A percentile compares a stretch with the other conserved stretches of the same genome.
Evolutionary conservation across 2,797 vertebrate species (phyloP).

Genomic region (Tokudaia muenninki): DNA sequence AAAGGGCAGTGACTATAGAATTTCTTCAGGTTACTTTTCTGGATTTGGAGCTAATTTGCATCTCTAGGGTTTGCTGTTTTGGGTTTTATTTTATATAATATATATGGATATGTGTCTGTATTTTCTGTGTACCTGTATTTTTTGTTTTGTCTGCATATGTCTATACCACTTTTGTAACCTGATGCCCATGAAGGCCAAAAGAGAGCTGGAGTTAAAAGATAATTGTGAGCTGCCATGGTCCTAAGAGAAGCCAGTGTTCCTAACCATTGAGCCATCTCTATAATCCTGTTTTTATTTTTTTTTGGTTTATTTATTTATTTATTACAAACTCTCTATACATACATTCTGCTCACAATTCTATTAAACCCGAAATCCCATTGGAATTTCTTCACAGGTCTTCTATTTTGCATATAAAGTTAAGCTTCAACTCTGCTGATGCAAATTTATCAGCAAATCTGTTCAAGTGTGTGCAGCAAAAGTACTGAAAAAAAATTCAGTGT

Average conservation of each 20-base stretch:
- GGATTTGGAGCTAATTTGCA: constrained; percentile 14
- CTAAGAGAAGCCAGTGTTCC: not conserved
- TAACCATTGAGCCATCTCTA: not conserved
- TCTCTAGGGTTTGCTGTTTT: not conserved
- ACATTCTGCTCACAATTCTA: no score
- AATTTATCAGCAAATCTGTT: no score
- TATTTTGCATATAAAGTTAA: no score
- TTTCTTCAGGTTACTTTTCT: not conserved
- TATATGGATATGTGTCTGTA: not conserved
- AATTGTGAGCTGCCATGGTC: not conserved
- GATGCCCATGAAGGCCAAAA: not conserved
- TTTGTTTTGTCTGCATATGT: not conserved
- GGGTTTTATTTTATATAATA: not conserved
- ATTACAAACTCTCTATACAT: not conserved
- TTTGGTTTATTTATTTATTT: not conserved
- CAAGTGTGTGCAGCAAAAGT: no score
- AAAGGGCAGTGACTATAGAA: not conserved
- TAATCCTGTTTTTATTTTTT: not conserved
- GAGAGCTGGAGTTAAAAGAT: not conserved
- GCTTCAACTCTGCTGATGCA: no score
- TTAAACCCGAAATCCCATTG: no score
- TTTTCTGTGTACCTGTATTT: not conserved
- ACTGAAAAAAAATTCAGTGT: no score
- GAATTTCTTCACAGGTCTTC: no score
- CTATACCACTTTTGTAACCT: not conserved